Percentiles rank a stretch among this genome's conserved stretches.
These are phyloP conservation scores for Amphiura filiformis DNA, from an alignment of 35 echinoderm and acorn worm species.

Conservation along the genomic window DNA sequence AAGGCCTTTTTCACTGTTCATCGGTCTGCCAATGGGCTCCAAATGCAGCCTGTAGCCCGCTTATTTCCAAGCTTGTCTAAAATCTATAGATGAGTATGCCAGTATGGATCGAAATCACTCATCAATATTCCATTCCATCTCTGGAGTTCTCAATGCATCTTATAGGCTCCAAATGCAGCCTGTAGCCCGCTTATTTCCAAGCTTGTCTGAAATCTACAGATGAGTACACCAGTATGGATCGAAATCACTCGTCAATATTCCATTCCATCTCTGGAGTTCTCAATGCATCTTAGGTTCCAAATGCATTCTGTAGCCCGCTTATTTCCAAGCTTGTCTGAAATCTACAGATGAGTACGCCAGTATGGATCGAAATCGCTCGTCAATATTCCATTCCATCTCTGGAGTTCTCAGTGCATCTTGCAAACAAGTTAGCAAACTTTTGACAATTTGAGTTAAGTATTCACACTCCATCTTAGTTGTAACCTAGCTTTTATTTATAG, in stretches of 20 bases:
- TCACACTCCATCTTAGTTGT: not conserved
- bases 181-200: too few relatives aligned
- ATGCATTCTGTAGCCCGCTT: not conserved
- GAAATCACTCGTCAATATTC: not conserved
- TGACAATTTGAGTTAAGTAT: not conserved
- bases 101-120: not conserved
- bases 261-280: not conserved
- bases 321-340: not conserved
- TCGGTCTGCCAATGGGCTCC: too few relatives aligned
- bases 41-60: too few relatives aligned
- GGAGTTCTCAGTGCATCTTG: not conserved
- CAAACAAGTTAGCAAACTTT: not conserved
- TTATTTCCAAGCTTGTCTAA: too few relatives aligned
- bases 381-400: not conserved
- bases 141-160: not conserved
- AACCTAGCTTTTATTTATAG: not conserved
- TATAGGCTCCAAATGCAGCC: too few relatives aligned
- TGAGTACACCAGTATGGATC: too few relatives aligned
- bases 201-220: too few relatives aligned
- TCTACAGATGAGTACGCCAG: not conserved
- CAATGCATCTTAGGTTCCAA: not conserved
- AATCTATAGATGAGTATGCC: too few relatives aligned
- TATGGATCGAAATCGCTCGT: not conserved
- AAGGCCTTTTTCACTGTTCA: too few relatives aligned
- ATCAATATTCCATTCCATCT: not conserved